A percentile compares a stretch with the other conserved stretches of the same genome.
Evolutionary conservation across 2,888 invertebrate genomes (phyloP).

Genomic region (Chelonus formosanus): DNA sequence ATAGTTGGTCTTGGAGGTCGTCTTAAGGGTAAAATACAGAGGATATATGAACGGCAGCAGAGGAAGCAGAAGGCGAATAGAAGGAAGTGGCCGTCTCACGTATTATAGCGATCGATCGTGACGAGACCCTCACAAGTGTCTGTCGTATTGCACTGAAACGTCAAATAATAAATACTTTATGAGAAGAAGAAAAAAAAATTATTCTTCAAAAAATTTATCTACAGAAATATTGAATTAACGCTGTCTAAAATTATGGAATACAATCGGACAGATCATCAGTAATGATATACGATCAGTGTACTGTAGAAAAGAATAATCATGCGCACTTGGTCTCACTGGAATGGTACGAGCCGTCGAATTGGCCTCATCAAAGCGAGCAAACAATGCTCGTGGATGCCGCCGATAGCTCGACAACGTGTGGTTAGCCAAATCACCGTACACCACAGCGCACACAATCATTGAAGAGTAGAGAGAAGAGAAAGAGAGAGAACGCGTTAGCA

Average conservation of each 20-base stretch:
- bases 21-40: conserved; percentile 12
- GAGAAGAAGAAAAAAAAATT: neutral
- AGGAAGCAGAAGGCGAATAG: neutral
- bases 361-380: conserved; percentile 65
- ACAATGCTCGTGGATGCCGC: conserved; percentile 61
- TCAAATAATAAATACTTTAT: neutral
- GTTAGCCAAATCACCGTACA: conserved; percentile 63
- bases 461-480: conserved; percentile 27
- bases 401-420: conserved; percentile 64
- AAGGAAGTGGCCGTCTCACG: conserved; percentile 47
- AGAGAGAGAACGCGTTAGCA: conserved; percentile 31
- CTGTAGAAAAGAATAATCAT: conserved; percentile 29
- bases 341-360: conserved; percentile 57
- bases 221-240: conserved; percentile 18
- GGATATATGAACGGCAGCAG: neutral
- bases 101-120: conserved; percentile 49
- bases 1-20: conserved; percentile 5
- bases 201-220: no score
- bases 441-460: conserved; percentile 28
- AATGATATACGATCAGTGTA: conserved; percentile 58
- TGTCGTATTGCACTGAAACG: neutral
- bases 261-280: conserved; percentile 55
- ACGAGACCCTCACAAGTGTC: conserved; percentile 47
- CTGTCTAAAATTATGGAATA: conserved; percentile 13
- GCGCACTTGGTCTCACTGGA: conserved; percentile 29